Conservation (phyloP, 2,113 vertebrate genomes). For the Tragelaphus imberbis region DNA sequence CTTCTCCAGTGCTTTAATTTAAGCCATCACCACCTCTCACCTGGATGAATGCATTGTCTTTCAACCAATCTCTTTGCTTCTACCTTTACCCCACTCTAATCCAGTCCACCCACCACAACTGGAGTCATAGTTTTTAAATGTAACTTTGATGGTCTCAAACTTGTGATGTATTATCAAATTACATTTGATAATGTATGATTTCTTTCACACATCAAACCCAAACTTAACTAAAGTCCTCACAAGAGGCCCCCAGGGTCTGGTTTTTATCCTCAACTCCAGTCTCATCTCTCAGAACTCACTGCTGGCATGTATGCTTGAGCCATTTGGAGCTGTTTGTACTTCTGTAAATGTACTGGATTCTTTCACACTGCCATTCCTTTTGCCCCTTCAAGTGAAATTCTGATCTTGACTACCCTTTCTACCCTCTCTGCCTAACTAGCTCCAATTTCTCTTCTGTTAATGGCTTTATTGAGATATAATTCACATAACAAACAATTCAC, state of each 20-base stretch:
- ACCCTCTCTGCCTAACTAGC: not conserved
- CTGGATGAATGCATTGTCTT: not conserved
- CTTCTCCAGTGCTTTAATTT: not conserved
- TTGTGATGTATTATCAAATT: not conserved
- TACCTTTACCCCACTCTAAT: not conserved
- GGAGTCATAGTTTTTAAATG: not conserved
- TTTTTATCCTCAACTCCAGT: not conserved
- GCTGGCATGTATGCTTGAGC: not conserved
- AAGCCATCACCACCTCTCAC: not conserved
- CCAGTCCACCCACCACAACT: not conserved
- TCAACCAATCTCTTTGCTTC: not conserved
- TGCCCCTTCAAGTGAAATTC: not conserved
- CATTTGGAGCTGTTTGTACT: not conserved
- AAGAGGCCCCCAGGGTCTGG: not conserved
- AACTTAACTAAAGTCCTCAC: not conserved
- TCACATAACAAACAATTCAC: not conserved
- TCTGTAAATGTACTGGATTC: not conserved
- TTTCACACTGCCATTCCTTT: not conserved
- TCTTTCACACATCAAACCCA: not conserved
- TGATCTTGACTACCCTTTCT: not conserved
- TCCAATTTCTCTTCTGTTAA: not conserved
- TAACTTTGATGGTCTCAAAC: not conserved
- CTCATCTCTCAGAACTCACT: not conserved
- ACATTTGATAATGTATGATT: not conserved
- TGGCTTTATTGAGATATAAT: not conserved